phyloP scores from a whole-genome alignment of 2,113 vertebrate species.

The Rhynchopsitta pachyrhyncha region DNA sequence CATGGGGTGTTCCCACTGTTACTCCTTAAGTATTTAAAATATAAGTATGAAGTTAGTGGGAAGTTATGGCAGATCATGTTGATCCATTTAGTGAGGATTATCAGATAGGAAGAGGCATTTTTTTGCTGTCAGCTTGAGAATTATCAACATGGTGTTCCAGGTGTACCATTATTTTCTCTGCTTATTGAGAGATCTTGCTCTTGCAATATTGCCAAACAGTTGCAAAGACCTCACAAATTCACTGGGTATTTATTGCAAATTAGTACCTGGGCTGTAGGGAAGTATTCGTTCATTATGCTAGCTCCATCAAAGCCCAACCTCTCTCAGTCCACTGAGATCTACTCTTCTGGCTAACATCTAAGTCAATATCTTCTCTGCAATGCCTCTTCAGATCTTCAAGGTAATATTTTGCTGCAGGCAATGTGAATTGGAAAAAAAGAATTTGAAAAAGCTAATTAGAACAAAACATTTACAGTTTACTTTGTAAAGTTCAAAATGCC shows the following conservation, averaged over 20 bases:
- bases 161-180: neutral
- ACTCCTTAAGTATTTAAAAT: neutral
- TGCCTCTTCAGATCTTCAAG: neutral
- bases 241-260: neutral
- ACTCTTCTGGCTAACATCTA: neutral
- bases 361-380: neutral
- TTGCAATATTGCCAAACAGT: neutral
- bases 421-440: neutral
- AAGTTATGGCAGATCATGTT: neutral
- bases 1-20: neutral
- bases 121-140: neutral
- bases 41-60: neutral
- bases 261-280: neutral
- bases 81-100: neutral
- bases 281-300: neutral
- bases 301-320: neutral
- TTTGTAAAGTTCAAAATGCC: neutral
- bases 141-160: rapidly evolving
- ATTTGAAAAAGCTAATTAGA: neutral
- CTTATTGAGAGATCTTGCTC: neutral
- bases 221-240: neutral
- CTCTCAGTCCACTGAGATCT: neutral
- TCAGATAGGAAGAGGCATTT: neutral
- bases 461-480: neutral
- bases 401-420: neutral